These are phyloP conservation scores for Clarias magur DNA, from an alignment of 2,113 vertebrate genomes.

Conservation along the genomic window DNA sequence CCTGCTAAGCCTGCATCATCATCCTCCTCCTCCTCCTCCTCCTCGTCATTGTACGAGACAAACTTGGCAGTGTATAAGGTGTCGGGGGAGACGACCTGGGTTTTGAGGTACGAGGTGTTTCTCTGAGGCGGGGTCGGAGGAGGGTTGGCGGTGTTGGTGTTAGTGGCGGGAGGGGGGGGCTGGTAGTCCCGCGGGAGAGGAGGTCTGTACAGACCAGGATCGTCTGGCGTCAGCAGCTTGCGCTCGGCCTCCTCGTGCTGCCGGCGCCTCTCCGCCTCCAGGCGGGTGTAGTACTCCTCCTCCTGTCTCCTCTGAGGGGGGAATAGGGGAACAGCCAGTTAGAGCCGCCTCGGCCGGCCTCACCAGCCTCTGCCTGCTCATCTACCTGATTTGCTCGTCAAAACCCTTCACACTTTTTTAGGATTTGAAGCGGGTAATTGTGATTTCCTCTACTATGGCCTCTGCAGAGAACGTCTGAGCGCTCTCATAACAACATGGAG, in stretches of 20 bases:
- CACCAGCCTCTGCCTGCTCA: constrained; percentile 9
- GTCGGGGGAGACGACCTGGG: constrained; percentile 95
- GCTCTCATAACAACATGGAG: neutral
- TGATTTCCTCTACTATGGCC: too few species aligned
- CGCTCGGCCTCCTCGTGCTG: constrained; percentile 94
- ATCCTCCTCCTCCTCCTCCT: constrained; percentile 77
- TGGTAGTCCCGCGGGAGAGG: constrained; percentile 95
- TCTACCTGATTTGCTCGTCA: constrained; percentile 3
- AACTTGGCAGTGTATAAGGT: constrained; percentile 98
- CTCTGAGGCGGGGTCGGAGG: constrained; percentile 97
- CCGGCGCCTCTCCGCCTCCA: constrained; percentile 94
- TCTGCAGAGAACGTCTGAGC: neutral
- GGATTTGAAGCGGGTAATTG: neutral
- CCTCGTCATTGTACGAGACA: constrained; percentile 89
- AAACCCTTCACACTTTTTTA: too few species aligned
- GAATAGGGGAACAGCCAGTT: constrained; percentile 71
- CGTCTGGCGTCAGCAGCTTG: constrained; percentile 90
- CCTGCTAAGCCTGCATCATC: constrained; percentile 83
- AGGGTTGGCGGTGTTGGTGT: constrained; percentile 64
- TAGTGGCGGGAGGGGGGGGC: constrained; percentile 69
- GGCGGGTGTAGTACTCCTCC: constrained; percentile 94
- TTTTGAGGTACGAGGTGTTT: constrained; percentile 98
- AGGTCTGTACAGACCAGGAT: constrained; percentile 95
- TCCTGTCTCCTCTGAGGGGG: constrained; percentile 93
- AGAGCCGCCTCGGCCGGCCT: constrained; percentile 57